Evolutionary conservation across 2,113 vertebrate genomes (phyloP).

Genomic region (Ictalurus punctatus): DNA sequence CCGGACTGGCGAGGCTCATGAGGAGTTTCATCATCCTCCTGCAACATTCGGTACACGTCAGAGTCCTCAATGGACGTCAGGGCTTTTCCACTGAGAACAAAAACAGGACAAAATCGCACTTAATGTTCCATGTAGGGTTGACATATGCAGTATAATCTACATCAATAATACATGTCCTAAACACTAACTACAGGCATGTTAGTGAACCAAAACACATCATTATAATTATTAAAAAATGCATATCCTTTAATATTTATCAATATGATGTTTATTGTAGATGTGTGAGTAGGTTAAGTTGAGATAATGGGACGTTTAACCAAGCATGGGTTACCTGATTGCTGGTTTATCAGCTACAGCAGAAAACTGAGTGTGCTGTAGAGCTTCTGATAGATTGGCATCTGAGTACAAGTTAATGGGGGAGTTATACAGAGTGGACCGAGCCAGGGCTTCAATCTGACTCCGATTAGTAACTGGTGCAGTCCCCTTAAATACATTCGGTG

Average conservation of each 20-base stretch:
- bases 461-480: constrained; percentile 33
- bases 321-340: constrained; percentile 49
- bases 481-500: constrained; percentile 43
- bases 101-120: constrained; percentile 11
- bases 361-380: constrained; percentile 53
- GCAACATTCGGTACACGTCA: constrained; percentile 93
- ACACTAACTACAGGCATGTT: constrained; percentile 4
- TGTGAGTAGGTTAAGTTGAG: background rate
- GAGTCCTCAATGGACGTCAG: constrained; percentile 81
- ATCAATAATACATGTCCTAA: background rate
- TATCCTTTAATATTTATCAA: background rate
- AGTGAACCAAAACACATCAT: background rate
- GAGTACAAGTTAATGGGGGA: constrained; percentile 53
- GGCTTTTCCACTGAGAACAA: constrained; percentile 74
- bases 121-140: background rate
- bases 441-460: constrained; percentile 22
- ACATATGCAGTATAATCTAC: background rate
- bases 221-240: background rate
- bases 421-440: constrained; percentile 52
- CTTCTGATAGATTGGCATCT: constrained; percentile 44
- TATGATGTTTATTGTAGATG: constrained; percentile 3
- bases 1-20: constrained; percentile 89
- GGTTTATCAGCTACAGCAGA: constrained; percentile 42
- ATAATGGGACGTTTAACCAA: background rate
- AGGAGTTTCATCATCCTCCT: constrained; percentile 77